Conservation (phyloP, 2,113 vertebrate genomes). For the Caretta caretta region DNA sequence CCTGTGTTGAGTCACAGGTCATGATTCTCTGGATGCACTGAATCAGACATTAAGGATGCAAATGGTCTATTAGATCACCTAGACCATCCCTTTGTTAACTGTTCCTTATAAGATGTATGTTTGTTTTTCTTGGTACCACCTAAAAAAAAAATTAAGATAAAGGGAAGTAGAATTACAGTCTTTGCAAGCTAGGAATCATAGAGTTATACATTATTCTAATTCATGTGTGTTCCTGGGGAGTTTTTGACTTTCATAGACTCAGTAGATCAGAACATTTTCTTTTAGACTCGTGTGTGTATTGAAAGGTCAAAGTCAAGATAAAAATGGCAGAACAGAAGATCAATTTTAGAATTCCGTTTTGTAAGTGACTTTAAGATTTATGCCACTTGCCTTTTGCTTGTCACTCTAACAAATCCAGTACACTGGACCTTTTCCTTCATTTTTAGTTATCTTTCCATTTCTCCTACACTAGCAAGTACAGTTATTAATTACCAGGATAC, state of each 20-base stretch:
- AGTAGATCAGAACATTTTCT: background rate
- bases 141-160: background rate
- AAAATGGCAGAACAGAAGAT: background rate
- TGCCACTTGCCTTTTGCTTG: background rate
- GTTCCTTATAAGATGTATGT: background rate
- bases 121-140: background rate
- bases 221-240: background rate
- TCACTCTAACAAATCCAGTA: background rate
- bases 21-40: slow-evolving; percentile 32
- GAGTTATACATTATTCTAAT: background rate
- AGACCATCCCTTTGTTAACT: slow-evolving; percentile 8
- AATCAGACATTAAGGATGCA: slow-evolving; percentile 5
- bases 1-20: slow-evolving; percentile 42
- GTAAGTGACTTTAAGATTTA: background rate
- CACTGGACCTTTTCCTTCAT: background rate
- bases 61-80: slow-evolving; percentile 3
- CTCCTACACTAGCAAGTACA: background rate
- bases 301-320: background rate
- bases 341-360: no score
- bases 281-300: background rate
- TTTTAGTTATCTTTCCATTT: background rate
- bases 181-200: background rate
- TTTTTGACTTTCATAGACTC: background rate
- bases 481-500: background rate
- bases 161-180: background rate